Percentiles rank a stretch among this genome's conserved stretches.
These are phyloP conservation scores for Zaprionus gabonicus DNA, from an alignment of 1,140 invertebrate species.

Conservation along the genomic window DNA sequence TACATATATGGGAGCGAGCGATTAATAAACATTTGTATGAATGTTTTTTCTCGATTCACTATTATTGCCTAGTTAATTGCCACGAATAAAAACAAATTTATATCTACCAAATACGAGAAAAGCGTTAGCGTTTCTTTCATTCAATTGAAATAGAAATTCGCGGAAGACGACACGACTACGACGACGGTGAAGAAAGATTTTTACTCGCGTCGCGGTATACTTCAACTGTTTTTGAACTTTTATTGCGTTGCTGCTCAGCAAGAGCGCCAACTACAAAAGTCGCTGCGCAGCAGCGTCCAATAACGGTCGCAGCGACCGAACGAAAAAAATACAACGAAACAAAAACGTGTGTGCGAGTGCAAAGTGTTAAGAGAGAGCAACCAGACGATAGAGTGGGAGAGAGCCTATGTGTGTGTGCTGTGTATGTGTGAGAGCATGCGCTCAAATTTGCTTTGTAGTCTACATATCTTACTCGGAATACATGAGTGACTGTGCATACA, in stretches of 20 bases:
- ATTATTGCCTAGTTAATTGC: constrained; percentile 20
- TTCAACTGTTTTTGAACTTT: constrained; percentile 83
- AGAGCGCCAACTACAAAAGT: constrained; percentile 74
- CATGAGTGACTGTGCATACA: constrained; percentile 8
- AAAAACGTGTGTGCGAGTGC: constrained; percentile 53
- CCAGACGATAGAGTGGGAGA: constrained; percentile 26
- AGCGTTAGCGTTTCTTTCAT: constrained; percentile 47
- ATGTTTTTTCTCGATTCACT: constrained; percentile 30
- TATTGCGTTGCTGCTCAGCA: constrained; percentile 76
- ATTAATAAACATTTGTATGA: constrained; percentile 35
- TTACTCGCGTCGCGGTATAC: constrained; percentile 81
- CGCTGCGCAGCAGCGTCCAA: constrained; percentile 45
- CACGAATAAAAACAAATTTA: constrained; percentile 37
- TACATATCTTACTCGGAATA: background rate
- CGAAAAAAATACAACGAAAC: constrained; percentile 40
- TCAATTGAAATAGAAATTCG: constrained; percentile 67
- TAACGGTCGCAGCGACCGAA: constrained; percentile 40
- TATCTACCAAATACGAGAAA: constrained; percentile 46
- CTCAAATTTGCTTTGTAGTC: constrained; percentile 45
- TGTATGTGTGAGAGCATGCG: constrained; percentile 20
- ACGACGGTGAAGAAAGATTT: constrained; percentile 79
- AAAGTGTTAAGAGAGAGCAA: constrained; percentile 41
- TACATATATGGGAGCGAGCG: constrained; percentile 22
- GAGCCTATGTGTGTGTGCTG: constrained; percentile 12
- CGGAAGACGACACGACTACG: constrained; percentile 69